Evolutionary conservation across 2,113 vertebrate genomes (phyloP).

Genomic region (Corvus hawaiiensis): DNA sequence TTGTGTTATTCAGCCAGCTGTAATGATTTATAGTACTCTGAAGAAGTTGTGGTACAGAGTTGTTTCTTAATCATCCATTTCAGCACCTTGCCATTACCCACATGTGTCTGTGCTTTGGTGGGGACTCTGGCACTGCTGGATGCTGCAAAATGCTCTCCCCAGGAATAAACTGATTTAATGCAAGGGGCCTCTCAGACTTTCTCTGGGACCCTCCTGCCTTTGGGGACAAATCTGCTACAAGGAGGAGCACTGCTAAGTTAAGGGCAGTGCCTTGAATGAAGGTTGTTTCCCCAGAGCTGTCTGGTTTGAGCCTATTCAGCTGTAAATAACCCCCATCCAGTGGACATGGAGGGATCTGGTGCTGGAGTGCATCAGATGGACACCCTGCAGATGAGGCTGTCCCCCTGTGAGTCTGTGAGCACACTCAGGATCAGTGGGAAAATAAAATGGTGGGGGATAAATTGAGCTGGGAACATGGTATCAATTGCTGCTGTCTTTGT

Average conservation of each 20-base stretch:
- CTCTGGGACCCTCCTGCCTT: not conserved
- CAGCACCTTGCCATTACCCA: not conserved
- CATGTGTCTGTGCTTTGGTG: not conserved
- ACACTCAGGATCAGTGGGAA: not conserved
- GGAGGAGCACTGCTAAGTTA: not conserved
- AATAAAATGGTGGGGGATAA: conserved; percentile 11
- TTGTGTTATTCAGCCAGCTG: conserved; percentile 26
- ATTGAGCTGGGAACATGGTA: not conserved
- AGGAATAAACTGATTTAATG: not conserved
- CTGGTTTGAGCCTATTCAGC: not conserved
- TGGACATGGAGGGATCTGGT: not conserved
- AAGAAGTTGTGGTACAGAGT: not conserved
- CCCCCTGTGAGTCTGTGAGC: not conserved
- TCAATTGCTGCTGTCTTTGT: conserved; percentile 59
- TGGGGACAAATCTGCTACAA: not conserved
- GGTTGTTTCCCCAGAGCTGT: not conserved
- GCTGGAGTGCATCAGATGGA: not conserved
- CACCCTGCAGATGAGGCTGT: not conserved
- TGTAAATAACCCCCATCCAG: not conserved
- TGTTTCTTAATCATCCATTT: conserved; percentile 17
- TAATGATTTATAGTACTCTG: conserved; percentile 17
- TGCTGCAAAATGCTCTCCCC: not conserved
- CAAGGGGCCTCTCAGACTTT: not conserved
- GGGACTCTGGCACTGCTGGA: not conserved
- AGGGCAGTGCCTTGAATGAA: conserved; percentile 1